Base-by-base conservation (phyloP, 1,140 invertebrate genomes). In the Reticulitermes speratus region DNA sequence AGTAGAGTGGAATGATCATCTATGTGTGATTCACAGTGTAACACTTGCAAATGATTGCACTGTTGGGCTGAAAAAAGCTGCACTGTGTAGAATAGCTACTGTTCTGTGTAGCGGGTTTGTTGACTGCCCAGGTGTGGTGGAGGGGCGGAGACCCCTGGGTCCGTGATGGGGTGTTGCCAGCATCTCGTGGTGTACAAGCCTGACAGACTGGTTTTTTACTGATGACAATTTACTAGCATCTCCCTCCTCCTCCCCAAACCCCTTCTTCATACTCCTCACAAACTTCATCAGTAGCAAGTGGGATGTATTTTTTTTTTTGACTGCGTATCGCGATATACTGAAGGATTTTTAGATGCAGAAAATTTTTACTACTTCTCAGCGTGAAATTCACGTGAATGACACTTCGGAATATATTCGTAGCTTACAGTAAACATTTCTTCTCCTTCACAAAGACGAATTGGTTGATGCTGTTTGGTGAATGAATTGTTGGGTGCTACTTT, bases 281-380 rank as follows among this genome's bases (percentile, higher is more conserved):
- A 75, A 75, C 65, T 75, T 25, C 65, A 30, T 75, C 65, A 75
- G 65, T 75, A 75, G 65, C 25, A 75, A 75, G 65, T 75, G 65
- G 65, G 65, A 65, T 65, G 21, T 65, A 65, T 19, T 75, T 38
- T 75, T 75, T 38, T 75, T 75, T 25, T 75, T 75, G 65, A 75
- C 65, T n/a, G 65, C 9, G 7, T 30, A 8, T 75, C 65, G 30
- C n/a, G 25, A 8, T 75, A 30, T 75, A 75, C 65, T 30, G 65
- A 8, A 75, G 65, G n/a, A 75, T 75, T 12, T 25, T 8, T n/a
- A 7, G n/a, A 30, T 30, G 65, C 65, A 75, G n/a, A 25, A 23
- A 16, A 65, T n/a, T 8, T 65, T 5, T 65, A 23, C 5, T 38
- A 38, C 5, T 38, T 38, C 38, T 5, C 38, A 38, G 38, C 38